phyloP scores from a whole-genome alignment of 2,113 vertebrate genomes.

The Bolborhynchus lineola region DNA sequence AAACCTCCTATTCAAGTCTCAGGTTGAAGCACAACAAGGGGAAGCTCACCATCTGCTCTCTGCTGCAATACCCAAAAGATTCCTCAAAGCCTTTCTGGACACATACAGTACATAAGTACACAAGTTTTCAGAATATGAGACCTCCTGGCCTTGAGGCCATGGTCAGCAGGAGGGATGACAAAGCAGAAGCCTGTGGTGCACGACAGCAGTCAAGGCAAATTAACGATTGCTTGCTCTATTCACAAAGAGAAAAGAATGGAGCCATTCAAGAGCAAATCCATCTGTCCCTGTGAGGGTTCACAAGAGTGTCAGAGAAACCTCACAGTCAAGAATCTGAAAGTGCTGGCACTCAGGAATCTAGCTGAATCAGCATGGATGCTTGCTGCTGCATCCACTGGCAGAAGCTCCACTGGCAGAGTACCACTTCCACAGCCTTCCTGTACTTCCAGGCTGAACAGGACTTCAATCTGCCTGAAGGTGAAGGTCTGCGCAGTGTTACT shows the following conservation, averaged over 20 bases:
- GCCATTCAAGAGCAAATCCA: constrained; percentile 54
- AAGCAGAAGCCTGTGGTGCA: constrained; percentile 35
- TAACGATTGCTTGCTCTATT: constrained; percentile 16
- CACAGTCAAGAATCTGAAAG: constrained; percentile 23
- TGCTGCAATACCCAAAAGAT: not conserved
- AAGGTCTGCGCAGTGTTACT: not conserved
- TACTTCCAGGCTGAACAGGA: not conserved
- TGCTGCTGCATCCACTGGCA: not conserved
- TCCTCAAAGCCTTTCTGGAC: not conserved
- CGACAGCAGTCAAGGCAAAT: constrained; percentile 40
- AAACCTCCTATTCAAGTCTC: not conserved
- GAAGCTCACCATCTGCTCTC: fast-evolving
- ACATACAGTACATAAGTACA: constrained; percentile 7
- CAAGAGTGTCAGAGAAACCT: constrained; percentile 46
- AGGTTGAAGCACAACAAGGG: not conserved
- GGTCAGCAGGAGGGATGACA: constrained; percentile 39
- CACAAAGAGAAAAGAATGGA: constrained; percentile 42
- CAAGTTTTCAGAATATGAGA: not conserved
- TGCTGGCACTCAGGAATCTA: constrained; percentile 12
- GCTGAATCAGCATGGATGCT: not conserved
- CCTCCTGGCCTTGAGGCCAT: constrained; percentile 18
- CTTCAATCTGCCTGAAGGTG: not conserved
- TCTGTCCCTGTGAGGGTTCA: constrained; percentile 47
- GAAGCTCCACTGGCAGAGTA: not conserved
- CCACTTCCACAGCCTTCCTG: not conserved